Conservation (phyloP, 2,888 invertebrate genomes). For the Cryptophagus acutangulus region DNA sequence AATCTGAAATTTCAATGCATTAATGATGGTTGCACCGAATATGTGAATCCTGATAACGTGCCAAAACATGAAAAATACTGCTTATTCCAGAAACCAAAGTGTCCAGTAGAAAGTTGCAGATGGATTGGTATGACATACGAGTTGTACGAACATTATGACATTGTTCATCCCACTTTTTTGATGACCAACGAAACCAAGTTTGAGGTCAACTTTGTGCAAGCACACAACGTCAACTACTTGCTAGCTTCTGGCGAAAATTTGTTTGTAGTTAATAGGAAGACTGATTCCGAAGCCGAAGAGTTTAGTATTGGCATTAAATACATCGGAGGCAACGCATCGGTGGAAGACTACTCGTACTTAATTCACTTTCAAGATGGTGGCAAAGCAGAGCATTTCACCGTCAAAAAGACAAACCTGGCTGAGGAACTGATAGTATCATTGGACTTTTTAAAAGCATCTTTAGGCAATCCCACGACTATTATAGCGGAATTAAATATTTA, state of each 20-base stretch:
- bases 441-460: too few relatives aligned
- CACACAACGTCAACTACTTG: conserved; percentile 35
- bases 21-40: conserved; percentile 35
- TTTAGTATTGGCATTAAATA: conserved; percentile 33
- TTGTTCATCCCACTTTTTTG: conserved; percentile 33
- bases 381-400: too few relatives aligned
- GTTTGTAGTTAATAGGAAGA: conserved; percentile 33
- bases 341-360: conserved; percentile 19
- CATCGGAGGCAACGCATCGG: conserved; percentile 21
- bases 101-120: conserved; percentile 29
- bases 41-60: conserved; percentile 25
- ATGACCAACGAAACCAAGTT: conserved; percentile 31
- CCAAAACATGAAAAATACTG: conserved; percentile 35
- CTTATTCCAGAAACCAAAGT: conserved; percentile 31
- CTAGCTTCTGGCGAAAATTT: conserved; percentile 31
- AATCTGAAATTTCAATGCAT: conserved; percentile 37
- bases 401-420: too few relatives aligned
- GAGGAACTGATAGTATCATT: too few relatives aligned
- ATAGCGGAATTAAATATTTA: too few relatives aligned
- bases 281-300: conserved; percentile 24
- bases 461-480: conserved; percentile 28
- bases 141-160: conserved; percentile 35
- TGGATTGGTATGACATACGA: conserved; percentile 35
- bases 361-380: not conserved
- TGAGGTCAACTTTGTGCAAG: conserved; percentile 38